These are phyloP conservation scores for Aythya baeri DNA, from an alignment of 2,113 vertebrate genomes.

Conservation along the genomic window DNA sequence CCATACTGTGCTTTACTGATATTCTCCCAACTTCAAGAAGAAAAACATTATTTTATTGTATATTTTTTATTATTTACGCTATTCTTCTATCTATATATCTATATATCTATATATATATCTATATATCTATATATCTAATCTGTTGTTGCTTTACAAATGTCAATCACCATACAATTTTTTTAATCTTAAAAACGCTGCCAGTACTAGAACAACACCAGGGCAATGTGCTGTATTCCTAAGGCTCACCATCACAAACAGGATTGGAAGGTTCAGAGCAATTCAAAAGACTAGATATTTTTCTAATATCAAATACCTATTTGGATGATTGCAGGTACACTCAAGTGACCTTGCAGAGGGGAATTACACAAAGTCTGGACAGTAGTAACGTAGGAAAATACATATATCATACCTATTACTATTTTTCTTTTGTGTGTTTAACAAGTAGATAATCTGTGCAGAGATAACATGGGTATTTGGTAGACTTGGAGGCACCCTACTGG, in stretches of 20 bases:
- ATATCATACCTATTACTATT: background rate
- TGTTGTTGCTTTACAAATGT: background rate
- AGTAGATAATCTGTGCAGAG: background rate
- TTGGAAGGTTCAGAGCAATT: background rate
- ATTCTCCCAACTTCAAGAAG: background rate
- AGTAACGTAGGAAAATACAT: background rate
- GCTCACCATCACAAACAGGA: background rate
- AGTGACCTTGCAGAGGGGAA: background rate
- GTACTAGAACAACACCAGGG: background rate
- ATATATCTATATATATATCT: no score
- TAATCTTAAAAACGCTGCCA: background rate
- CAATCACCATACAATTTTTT: background rate
- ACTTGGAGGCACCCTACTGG: no score
- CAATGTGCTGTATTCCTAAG: background rate
- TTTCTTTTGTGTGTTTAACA: background rate
- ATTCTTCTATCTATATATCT: background rate
- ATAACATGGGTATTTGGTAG: background rate
- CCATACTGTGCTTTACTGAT: background rate
- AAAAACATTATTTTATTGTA: background rate
- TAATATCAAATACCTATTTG: no score
- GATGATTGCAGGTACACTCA: fast-evolving
- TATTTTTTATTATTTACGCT: background rate
- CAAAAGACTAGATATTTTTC: background rate
- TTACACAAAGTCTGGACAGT: no score
- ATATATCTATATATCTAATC: background rate